These are phyloP conservation scores for Babylonia areolata DNA, from an alignment of 1,140 invertebrate species.

Conservation along the genomic window DNA sequence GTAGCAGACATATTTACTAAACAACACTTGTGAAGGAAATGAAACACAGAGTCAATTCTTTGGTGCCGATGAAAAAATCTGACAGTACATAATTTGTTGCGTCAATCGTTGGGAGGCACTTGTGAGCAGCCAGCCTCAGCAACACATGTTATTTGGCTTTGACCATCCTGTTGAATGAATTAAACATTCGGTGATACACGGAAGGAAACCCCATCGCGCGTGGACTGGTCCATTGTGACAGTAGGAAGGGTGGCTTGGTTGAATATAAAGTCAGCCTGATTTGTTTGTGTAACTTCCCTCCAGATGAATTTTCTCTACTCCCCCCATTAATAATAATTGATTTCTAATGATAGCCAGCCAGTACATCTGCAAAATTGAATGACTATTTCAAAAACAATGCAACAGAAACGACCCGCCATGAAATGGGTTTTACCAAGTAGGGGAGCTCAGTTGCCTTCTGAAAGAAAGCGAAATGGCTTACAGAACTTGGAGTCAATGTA, in stretches of 20 bases:
- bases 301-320: too few relatives aligned
- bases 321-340: too few relatives aligned
- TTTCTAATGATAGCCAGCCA: too few relatives aligned
- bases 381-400: too few relatives aligned
- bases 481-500: too few relatives aligned
- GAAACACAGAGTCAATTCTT: background rate
- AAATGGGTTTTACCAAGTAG: too few relatives aligned
- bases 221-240: conserved; percentile 1
- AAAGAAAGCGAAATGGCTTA: too few relatives aligned
- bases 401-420: too few relatives aligned
- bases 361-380: too few relatives aligned
- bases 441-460: too few relatives aligned
- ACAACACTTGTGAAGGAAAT: background rate
- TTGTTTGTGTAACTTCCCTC: too few relatives aligned
- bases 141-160: background rate
- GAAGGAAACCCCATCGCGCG: background rate
- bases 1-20: background rate
- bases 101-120: background rate
- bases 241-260: background rate
- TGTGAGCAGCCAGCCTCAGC: background rate
- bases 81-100: background rate
- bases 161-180: conserved; percentile 20
- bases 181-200: background rate
- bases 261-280: too few relatives aligned
- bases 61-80: background rate